Base-by-base conservation (phyloP, 2,797 vertebrate genomes). In the Spondyliosoma cantharus region DNA sequence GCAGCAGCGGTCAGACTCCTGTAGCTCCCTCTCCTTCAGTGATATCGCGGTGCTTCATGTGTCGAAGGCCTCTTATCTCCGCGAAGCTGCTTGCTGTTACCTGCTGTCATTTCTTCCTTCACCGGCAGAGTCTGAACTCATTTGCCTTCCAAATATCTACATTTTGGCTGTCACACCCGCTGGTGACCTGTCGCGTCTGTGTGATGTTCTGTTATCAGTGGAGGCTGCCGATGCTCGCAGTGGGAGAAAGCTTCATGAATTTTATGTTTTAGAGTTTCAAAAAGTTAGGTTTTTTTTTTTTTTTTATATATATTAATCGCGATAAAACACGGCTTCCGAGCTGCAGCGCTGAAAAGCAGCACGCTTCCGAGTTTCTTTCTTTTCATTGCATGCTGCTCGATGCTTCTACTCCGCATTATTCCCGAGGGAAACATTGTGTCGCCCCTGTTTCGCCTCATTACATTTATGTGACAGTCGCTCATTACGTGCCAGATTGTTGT, bases 81-180 rank as follows among this genome's bases (percentile, higher is more conserved):
- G 32, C 43, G 16, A 49, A 82, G 68, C 37, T 1, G 29, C 48
- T 67, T 9, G 32, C 46, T 13, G 50, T 52, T 74, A 59, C 52
- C 43, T 45, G 42, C 46, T n/a, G 61, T 63, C 45, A 27, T 60
- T 62, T 49, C 11, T 49, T 15, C 53, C 22, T 77, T 78, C 43
- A 17, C 69, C 48, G 49, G 59, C 25, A 25, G 71, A 54, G 37
- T 19, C 64, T 76, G 46, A 5, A 5, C 13, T 75, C 66, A 48
- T 52, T 77, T 65, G n/a, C 32, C 27, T 58, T 62, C 25, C 45
- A 67, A 48, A 71, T 32, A 66, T 71, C 45, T 60, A 7, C 24
- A 24, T 66, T 50, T 20, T 68, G 61, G 58, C 69, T 68, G 67
- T 42, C 32, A 17, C 45, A 68, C 46, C 22, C 15, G 29, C 20